phyloP scores from a whole-genome alignment of 2,113 vertebrate genomes.

The Calypte anna region DNA sequence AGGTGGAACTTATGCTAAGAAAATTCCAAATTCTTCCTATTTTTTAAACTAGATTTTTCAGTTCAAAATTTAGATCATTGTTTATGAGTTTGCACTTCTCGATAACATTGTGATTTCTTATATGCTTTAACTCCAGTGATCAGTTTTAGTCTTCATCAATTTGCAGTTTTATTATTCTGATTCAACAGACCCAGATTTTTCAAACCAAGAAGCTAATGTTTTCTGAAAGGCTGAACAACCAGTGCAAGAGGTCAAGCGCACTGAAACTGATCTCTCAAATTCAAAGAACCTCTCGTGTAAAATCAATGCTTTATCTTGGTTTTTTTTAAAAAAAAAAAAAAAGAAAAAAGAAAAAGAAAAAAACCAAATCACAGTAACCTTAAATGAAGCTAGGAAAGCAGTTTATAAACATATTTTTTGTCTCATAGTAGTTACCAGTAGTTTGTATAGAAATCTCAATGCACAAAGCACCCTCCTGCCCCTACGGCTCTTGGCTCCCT shows the following conservation, averaged over 20 bases:
- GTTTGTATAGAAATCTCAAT: neutral
- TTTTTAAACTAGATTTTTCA: neutral
- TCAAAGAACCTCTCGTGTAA: neutral
- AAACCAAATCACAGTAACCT: neutral
- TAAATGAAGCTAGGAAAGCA: neutral
- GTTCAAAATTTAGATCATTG: neutral
- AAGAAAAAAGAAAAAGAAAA: too few relatives aligned
- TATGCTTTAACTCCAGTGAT: neutral
- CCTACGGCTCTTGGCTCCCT: neutral
- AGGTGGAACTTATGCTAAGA: neutral
- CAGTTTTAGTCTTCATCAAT: neutral
- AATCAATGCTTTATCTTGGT: neutral
- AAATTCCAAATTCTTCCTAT: neutral
- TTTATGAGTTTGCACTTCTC: neutral
- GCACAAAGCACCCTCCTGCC: neutral
- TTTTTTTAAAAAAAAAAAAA: neutral
- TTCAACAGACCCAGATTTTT: neutral
- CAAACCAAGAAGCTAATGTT: slow-evolving; percentile 7
- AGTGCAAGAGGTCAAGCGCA: neutral
- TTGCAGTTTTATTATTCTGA: neutral
- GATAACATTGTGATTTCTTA: neutral
- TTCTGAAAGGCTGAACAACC: slow-evolving; percentile 47
- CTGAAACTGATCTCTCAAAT: neutral
- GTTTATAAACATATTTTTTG: neutral
- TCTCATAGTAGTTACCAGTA: neutral